A percentile compares a stretch with the other conserved stretches of the same genome.
Conservation (phyloP, 1,140 invertebrate species). For the Eubasilissa regina region DNA sequence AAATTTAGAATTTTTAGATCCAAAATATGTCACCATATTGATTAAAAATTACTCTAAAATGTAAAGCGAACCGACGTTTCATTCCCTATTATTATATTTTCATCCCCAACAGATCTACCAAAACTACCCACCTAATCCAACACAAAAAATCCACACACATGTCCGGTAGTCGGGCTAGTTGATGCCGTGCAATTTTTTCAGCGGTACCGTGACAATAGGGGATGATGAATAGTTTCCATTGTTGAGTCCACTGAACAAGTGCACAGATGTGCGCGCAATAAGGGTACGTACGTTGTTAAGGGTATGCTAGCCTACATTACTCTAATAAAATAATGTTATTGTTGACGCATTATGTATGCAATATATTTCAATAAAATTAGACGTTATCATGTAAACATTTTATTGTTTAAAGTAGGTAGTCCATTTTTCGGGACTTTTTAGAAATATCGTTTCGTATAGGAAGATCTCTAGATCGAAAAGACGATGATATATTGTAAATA, state of each 20-base stretch:
- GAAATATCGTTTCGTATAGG: too few species aligned
- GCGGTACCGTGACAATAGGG: conserved; percentile 8
- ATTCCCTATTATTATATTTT: background rate
- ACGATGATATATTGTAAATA: too few species aligned
- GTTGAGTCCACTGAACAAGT: conserved; percentile 4
- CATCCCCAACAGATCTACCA: background rate
- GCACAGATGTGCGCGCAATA: conserved; percentile 29
- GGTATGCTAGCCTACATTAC: background rate
- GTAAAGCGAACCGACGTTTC: background rate
- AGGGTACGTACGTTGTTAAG: background rate
- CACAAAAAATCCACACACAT: conserved; percentile 14
- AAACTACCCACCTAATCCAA: background rate
- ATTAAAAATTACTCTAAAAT: too few species aligned
- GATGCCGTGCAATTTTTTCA: conserved; percentile 16
- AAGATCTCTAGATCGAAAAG: too few species aligned
- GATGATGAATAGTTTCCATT: conserved; percentile 16
- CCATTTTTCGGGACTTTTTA: too few species aligned
- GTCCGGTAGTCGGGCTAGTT: background rate
- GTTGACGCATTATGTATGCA: too few species aligned
- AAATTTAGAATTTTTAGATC: too few species aligned
- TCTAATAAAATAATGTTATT: too few species aligned
- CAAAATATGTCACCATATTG: too few species aligned
- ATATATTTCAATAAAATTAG: too few species aligned
- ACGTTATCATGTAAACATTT: too few species aligned
- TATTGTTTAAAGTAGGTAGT: too few species aligned